Base-by-base conservation (phyloP, 30 jellyfish, hydroid and myxozoan genomes). In the Morbakka virulenta region DNA sequence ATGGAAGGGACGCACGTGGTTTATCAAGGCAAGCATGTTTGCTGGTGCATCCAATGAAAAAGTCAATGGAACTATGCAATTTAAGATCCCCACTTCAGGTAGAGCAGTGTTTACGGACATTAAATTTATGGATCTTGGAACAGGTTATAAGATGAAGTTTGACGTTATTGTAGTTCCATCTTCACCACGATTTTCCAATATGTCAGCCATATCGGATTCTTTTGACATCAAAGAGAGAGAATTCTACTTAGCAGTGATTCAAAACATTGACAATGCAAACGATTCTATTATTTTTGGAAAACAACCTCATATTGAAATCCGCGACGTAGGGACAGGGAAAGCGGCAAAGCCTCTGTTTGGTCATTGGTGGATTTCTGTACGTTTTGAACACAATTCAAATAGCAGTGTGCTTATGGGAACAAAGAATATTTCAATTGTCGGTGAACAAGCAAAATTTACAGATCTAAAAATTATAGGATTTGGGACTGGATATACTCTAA, bases 401-500 rank as follows among this genome's bases (percentile, higher is more conserved):
- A 67, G 67, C 50, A 87, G 91, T 4, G 80, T 79, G 14, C 67
- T 88, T 29, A 3, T 23, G 23, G 97, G 97, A 33, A 69, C 81
- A 0, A 32, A 6, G 20, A 49, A 64, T 23, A 48, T 74, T 11
- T 62, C 50, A 0, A 83, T 80, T 14, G 32, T 11, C 27, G 77
- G 71, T 2, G 83, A 70, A 32, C 30, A 22, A 6, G 97, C 97
- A 13, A 48, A 33, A 11, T 88, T 80, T 64, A 88, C 87, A 13
- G 87, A 88, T 66, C 65, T 88, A 3, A 57, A 61, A 14, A 80
- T 88, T 20, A 47, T 67, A 32, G 85, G 87, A 17, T 88, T 49
- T 74, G 97, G 97, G 1, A 94, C 75, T 26, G 97, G 95, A n/a
- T 88, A 76, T 41, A 75, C 86, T 0, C 48, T 88, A 49, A 67